Base-by-base conservation (phyloP, 2,113 vertebrate genomes). In the Anas platyrhynchos region DNA sequence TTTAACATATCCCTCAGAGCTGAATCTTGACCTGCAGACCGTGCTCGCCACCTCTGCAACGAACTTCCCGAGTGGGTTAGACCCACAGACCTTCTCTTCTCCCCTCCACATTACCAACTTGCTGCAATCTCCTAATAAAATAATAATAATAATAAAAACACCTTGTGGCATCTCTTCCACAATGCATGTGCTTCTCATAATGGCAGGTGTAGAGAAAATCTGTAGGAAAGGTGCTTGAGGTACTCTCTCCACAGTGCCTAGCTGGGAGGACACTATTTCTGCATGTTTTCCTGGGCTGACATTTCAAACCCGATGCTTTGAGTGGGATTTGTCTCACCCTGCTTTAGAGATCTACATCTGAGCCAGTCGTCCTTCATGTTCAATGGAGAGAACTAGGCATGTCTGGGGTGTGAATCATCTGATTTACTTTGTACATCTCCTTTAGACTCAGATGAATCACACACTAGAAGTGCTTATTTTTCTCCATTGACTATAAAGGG, bases 331-430 rank as follows among this genome's bases (percentile, higher is more conserved):
- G 83, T 92, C 89, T 94, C 86, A 91, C 81, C 58, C 66, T 85
- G 54, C 67, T 89, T 94, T 79, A 89, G 81, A 73, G 73, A 95
- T 73, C 93, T 88, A 79, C 85, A 91, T 89, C 88, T 85, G 43
- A 97, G 86, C 48, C 32, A 93, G 83, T 72, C 77, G 89, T 66
- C 86, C 93, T 93, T 91, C 84, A 91, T 76, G 79, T 89, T 89
- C 78, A 94, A 34, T 82, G 86, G 85, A 92, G 91, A 93, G 91
- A 84, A 92, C 89, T 6, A 92, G 78, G 84, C 93, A 92, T 46
- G 91, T 95, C 94, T 96, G 54, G 67, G 23, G 67, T 87, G 84
- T 95, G 96, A 96, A 92, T 97, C 95, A 96, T 94, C 94, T 87
- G 77, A 87, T 95, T 91, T 91, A 72, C 86, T 96, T 94, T 79